phyloP scores from a whole-genome alignment of 2,113 vertebrate genomes.

The Podocnemis expansa region DNA sequence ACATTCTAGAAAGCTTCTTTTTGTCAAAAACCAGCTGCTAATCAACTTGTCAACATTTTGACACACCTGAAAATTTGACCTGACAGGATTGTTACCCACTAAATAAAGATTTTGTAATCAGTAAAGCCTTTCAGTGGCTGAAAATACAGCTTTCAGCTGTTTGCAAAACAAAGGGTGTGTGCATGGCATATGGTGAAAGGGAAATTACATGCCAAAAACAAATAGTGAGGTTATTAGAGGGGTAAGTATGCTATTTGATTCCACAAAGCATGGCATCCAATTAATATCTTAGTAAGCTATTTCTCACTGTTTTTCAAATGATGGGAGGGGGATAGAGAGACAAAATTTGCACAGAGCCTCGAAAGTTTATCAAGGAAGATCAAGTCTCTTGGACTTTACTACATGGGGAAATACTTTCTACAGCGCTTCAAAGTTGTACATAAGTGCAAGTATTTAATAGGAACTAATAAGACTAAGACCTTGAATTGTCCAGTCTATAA shows the following conservation, averaged over 20 bases:
- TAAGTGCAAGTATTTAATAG: neutral
- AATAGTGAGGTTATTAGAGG: neutral
- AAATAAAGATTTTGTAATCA: neutral
- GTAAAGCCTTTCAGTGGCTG: neutral
- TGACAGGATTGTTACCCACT: neutral
- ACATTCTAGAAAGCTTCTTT: neutral
- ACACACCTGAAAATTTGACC: neutral
- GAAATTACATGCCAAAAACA: neutral
- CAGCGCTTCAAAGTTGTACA: accelerated
- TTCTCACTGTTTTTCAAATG: neutral
- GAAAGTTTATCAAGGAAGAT: neutral
- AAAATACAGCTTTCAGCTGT: neutral
- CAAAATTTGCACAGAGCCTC: neutral
- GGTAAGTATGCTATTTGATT: neutral
- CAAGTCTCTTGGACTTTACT: neutral
- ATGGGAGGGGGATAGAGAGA: accelerated
- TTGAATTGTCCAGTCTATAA: neutral
- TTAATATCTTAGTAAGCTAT: neutral
- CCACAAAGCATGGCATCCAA: neutral
- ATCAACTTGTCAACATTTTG: neutral
- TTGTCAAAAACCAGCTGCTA: neutral
- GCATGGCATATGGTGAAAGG: accelerated
- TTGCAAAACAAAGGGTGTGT: neutral
- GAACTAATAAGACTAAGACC: neutral
- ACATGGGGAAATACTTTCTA: neutral